Conservation (phyloP, 2,888 invertebrate species). For the Aporophyla nigra region DNA sequence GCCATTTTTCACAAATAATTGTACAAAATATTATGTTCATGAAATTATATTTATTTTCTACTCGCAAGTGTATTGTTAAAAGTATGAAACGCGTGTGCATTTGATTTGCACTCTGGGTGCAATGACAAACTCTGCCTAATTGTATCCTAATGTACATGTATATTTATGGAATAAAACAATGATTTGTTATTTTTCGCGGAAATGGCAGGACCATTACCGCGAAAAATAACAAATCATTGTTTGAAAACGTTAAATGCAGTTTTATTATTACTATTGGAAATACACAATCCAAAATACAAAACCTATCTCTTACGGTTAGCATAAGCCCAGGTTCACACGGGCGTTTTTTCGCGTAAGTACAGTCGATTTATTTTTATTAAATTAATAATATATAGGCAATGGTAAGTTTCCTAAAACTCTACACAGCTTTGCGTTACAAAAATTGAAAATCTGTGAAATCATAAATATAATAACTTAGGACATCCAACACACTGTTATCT, state of each 20-base stretch:
- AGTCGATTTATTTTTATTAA: too few species aligned
- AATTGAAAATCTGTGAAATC: too few species aligned
- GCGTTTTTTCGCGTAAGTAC: not conserved
- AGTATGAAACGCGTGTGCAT: not conserved
- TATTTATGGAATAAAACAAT: too few species aligned
- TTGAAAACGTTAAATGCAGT: slow-evolving; percentile 26
- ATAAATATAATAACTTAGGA: too few species aligned
- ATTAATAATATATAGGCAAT: too few species aligned
- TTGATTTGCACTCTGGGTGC: not conserved
- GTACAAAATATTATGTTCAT: not conserved
- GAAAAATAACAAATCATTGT: not conserved
- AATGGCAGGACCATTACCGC: not conserved
- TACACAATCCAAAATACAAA: not conserved
- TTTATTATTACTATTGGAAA: slow-evolving; percentile 8
- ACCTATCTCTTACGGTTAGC: slow-evolving; percentile 5
- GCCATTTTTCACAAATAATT: not conserved
- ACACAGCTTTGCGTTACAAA: too few species aligned
- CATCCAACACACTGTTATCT: too few species aligned
- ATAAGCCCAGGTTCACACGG: not conserved
- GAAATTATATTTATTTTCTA: not conserved
- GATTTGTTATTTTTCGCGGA: too few species aligned
- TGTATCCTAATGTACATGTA: slow-evolving; percentile 7
- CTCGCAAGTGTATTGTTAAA: not conserved
- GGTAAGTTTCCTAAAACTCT: too few species aligned
- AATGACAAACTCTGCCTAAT: not conserved